Conservation (phyloP, 2,888 invertebrate genomes). For the Apeira syringaria region DNA sequence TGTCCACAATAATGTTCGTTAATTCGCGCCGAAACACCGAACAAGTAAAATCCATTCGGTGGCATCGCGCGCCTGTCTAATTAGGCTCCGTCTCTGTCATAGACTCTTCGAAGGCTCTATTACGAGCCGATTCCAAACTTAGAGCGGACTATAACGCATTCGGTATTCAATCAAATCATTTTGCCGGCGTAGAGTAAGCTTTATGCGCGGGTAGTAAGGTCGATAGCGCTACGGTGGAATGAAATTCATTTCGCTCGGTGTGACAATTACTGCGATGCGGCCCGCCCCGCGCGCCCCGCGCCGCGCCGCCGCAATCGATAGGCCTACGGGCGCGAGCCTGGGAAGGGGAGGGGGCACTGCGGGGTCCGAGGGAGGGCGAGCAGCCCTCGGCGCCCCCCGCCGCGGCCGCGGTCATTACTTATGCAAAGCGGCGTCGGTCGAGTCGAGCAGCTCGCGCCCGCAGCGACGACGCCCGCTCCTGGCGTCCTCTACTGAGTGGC, state of each 20-base stretch:
- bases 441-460: conserved; percentile 40
- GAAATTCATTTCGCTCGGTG: conserved; percentile 74
- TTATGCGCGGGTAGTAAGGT: conserved; percentile 70
- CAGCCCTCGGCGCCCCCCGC: no score
- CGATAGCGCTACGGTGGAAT: conserved; percentile 65
- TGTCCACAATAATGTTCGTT: conserved; percentile 51
- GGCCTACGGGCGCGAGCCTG: conserved; percentile 85
- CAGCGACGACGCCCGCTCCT: conserved; percentile 7
- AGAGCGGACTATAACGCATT: conserved; percentile 78
- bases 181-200: conserved; percentile 54
- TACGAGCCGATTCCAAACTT: conserved; percentile 80
- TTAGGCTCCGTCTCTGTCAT: conserved; percentile 82
- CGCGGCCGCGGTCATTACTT: conserved; percentile 73
- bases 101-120: conserved; percentile 83
- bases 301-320: conserved; percentile 88
- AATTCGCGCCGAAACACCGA: conserved; percentile 63
- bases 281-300: conserved; percentile 83
- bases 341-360: conserved; percentile 49
- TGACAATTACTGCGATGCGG: conserved; percentile 82
- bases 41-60: conserved; percentile 82
- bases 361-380: conserved; percentile 20
- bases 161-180: conserved; percentile 66
- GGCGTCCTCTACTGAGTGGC: conserved; percentile 3
- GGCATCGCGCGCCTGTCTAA: conserved; percentile 79
- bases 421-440: conserved; percentile 76